Percentiles rank a stretch among this genome's conserved stretches.
Evolutionary conservation across 2,888 invertebrate genomes (phyloP).

Genomic region (Syrista parreyssii): DNA sequence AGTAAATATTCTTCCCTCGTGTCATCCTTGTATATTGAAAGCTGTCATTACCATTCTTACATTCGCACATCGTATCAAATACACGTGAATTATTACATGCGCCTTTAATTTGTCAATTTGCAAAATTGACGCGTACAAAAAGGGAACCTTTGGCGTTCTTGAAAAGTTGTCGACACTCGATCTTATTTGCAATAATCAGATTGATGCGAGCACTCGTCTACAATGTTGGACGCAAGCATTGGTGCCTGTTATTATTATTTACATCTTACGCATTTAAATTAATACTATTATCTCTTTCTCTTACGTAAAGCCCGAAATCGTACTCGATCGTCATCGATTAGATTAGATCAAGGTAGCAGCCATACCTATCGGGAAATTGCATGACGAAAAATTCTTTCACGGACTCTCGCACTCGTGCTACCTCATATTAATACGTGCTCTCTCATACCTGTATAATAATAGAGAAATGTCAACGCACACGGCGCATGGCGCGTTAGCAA

Average conservation of each 20-base stretch:
- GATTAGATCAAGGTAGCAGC: background rate
- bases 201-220: background rate
- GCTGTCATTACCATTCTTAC: background rate
- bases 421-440: background rate
- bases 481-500: no score
- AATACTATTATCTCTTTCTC: background rate
- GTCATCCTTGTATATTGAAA: background rate
- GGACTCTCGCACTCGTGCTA: background rate
- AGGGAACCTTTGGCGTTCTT: background rate
- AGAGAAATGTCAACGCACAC: background rate
- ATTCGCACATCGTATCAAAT: background rate
- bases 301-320: background rate
- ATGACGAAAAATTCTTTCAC: background rate
- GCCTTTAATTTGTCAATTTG: background rate
- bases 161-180: background rate
- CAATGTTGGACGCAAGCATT: background rate
- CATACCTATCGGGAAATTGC: background rate
- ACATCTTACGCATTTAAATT: background rate
- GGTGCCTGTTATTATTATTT: background rate
- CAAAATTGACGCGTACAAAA: background rate
- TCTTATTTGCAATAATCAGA: background rate
- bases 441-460: background rate
- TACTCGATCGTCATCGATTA: background rate
- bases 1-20: background rate
- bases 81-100: background rate